These are phyloP conservation scores for Eugnorisma glareosa DNA, from an alignment of 2,888 invertebrate genomes.

Conservation along the genomic window DNA sequence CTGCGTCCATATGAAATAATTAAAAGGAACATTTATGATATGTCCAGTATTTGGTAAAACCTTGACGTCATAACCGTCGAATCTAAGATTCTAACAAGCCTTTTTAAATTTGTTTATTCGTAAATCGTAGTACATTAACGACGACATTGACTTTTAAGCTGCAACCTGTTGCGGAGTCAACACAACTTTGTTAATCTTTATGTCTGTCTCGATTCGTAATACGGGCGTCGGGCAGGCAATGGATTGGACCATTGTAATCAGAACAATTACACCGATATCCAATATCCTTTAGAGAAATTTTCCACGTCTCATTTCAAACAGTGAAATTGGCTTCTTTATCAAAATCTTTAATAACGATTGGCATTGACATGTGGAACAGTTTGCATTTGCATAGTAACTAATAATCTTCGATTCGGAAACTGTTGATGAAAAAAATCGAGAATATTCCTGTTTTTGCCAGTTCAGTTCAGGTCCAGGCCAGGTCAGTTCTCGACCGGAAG, in stretches of 20 bases:
- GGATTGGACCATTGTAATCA: not conserved
- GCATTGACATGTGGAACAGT: not conserved
- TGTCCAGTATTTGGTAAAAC: not conserved
- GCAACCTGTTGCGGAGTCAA: conserved; percentile 18
- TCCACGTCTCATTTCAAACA: not conserved
- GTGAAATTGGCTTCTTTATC: conserved; percentile 9
- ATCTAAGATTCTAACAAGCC: not conserved
- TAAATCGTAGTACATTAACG: conserved; percentile 13
- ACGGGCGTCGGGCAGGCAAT: not conserved
- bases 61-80: not conserved
- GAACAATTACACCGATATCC: not conserved
- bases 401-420: conserved; percentile 6
- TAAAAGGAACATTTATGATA: not conserved
- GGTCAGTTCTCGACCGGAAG: not conserved
- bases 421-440: not conserved
- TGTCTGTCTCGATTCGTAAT: conserved; percentile 3
- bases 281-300: not conserved
- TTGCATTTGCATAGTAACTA: conserved; percentile 6
- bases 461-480: no score
- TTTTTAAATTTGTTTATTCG: conserved; percentile 5
- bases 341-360: conserved; percentile 2
- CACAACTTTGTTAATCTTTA: conserved; percentile 20
- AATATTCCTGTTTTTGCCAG: conserved; percentile 15
- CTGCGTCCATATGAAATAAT: not conserved
- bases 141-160: conserved; percentile 21